These are phyloP conservation scores for Neuroterus valhalla DNA, from an alignment of 1,140 invertebrate species.

Conservation along the genomic window DNA sequence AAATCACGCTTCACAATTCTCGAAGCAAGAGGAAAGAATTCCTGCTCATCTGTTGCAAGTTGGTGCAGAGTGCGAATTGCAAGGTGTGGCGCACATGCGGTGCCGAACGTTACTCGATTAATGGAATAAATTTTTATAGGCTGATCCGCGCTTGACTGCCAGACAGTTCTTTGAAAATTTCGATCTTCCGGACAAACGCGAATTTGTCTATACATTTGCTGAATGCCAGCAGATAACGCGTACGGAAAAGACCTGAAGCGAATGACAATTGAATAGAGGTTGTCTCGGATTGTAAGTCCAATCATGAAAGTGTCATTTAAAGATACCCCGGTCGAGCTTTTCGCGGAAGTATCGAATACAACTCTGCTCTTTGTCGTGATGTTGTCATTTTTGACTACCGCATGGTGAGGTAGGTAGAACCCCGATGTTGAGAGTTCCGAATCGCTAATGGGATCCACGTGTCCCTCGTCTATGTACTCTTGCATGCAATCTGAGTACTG, in stretches of 20 bases:
- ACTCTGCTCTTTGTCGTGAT: background rate
- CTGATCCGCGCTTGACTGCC: background rate
- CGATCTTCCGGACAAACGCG: background rate
- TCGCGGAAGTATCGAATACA: background rate
- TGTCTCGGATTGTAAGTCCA: background rate
- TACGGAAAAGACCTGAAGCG: background rate
- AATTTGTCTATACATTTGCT: slow-evolving; percentile 38
- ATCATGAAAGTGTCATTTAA: background rate
- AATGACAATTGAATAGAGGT: background rate
- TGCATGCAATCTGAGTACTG: background rate
- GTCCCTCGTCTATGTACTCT: background rate
- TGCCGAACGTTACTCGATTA: slow-evolving; percentile 13
- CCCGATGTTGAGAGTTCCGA: background rate
- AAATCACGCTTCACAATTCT: background rate
- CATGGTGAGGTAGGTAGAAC: background rate
- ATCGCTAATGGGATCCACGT: background rate
- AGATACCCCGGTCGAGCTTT: background rate
- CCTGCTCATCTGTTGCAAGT: background rate
- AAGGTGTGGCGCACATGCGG: slow-evolving; percentile 36
- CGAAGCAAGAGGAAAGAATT: background rate
- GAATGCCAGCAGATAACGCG: slow-evolving; percentile 1
- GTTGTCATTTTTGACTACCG: background rate
- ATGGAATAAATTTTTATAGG: slow-evolving; percentile 44
- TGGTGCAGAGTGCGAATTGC: slow-evolving; percentile 4
- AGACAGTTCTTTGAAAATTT: slow-evolving; percentile 32